Evolutionary conservation across 2,113 vertebrate species (phyloP).

Genomic region (Nycticorax nycticorax): DNA sequence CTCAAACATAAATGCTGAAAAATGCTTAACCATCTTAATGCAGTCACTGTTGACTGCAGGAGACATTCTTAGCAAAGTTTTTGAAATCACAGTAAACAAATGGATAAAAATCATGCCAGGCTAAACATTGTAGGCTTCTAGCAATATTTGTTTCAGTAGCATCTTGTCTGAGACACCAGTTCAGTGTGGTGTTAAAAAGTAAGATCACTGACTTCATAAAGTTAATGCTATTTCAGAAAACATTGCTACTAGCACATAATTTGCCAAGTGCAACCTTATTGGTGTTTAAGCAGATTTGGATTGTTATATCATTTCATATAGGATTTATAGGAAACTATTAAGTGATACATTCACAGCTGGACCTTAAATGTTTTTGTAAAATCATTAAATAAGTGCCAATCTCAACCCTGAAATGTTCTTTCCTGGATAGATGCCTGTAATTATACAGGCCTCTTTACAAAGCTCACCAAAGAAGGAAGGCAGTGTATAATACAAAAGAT

Average conservation of each 20-base stretch:
- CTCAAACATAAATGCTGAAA: neutral
- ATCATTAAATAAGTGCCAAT: neutral
- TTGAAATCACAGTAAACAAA: conserved; percentile 25
- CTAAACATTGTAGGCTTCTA: conserved; percentile 21
- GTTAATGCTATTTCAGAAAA: conserved; percentile 26
- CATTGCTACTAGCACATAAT: neutral
- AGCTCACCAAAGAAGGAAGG: neutral
- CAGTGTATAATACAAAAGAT: neutral
- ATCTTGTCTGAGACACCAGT: conserved; percentile 22
- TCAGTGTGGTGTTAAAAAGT: neutral
- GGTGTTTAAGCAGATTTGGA: neutral
- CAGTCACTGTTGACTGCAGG: neutral
- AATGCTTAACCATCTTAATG: neutral
- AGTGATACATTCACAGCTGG: neutral
- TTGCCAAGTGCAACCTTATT: neutral
- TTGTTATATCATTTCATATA: neutral
- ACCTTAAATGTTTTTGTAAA: neutral
- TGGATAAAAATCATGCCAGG: conserved; percentile 15
- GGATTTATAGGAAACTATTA: neutral
- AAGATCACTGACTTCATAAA: neutral
- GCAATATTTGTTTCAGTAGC: conserved; percentile 24
- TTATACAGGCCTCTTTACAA: neutral
- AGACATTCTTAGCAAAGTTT: neutral
- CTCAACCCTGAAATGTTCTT: neutral
- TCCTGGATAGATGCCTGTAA: neutral